Base-by-base conservation (phyloP, 2,888 invertebrate species). In the Parasteatoda lunata region DNA sequence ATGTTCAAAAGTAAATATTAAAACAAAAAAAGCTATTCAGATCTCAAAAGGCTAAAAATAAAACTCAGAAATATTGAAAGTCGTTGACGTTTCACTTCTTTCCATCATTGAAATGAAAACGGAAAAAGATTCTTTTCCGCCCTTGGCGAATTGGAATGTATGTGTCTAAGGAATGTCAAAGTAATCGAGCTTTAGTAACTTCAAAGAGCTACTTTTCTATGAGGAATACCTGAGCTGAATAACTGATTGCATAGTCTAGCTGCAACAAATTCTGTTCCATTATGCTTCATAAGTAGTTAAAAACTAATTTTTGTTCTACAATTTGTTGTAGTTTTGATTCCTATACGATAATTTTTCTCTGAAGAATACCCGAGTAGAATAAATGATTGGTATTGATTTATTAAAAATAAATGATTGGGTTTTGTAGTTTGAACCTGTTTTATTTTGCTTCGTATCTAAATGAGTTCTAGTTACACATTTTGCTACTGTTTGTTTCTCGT, bases 121-220 rank as follows among this genome's bases (percentile, higher is more conserved):
- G n/a, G 59, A 59, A 59, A 13, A 13, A 13, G 9, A 3, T 54
- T 54, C 54, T 59, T 59, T 7, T 7, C 59, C 59, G 59, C 59
- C n/a, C n/a, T n/a, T 7, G 59, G 59, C n/a, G 59, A 7, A n/a
- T 4, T 4, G 59, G 13, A 59, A 59, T 59, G 59, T 59, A 59
- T 59, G 59, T 13, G 59, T n/a, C n/a, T n/a, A n/a, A 59, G n/a
- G 59, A 59, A 59, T 59, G 59, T 59, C n/a, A 59, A 59, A 59
- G 59, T 59, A 59, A 59, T 59, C 59, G 9, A 13, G 11, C n/a
- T 9, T 59, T n/a, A 7, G 59, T 13, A n/a, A 59, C 9, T 59
- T 13, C 9, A n/a, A 59, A 59, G n/a, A 59, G 11, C n/a, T 5
- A 13, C n/a, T n/a, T 13, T 9, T 59, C 9, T 13, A n/a, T 59